Base-by-base conservation (phyloP, 1,140 invertebrate genomes). In the Diploscapter pachys region DNA sequence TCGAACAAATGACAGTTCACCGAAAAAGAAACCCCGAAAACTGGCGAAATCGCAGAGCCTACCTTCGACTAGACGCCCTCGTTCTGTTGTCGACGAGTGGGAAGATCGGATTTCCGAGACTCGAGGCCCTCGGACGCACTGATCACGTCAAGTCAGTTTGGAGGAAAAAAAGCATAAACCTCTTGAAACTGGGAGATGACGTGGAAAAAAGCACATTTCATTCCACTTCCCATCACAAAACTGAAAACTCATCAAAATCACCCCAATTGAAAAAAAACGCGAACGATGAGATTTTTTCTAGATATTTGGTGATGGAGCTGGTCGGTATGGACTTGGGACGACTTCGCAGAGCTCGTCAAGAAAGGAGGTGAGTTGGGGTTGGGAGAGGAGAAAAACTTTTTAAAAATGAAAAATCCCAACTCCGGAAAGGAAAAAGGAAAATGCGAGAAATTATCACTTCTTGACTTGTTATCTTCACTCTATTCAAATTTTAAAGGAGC, bases 41-140 rank as follows among this genome's bases (percentile, higher is more conserved):
- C 31, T 31, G 31, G 31, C 31, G 31, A 31, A 31, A 31, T 31
- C 31, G 31, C 31, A 31, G 31, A 31, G 31, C 31, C 31, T 31
- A 31, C 31, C 71, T 80, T 5, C 80, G 80, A 56, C 61, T 80
- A 48, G 79, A 80, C 65, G 79, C 77, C 0, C 63, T 76, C 48
- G 79, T 80, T 49, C 51, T 80, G 50, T 77, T 66, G 56, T 68
- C 78, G 50, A 63, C 73, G 13, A 57, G 67, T 8, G 61, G 71
- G 3, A 11, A 52, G 3, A 53, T 50, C 49, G 77, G 77, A 51
- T 78, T 78, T 59, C 77, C 77, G 4, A 52, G 65, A 3, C 73
- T 78, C 51, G 56, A 69, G 4, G 73, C 70, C 5, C 69, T 74
- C 55, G 77, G 77, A 52, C 69, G 77, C 52, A 78, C 77, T 51